Percentiles rank a stretch among this genome's conserved stretches.
Conservation (phyloP, 2,113 vertebrate species). For the Perca schrenkii region DNA sequence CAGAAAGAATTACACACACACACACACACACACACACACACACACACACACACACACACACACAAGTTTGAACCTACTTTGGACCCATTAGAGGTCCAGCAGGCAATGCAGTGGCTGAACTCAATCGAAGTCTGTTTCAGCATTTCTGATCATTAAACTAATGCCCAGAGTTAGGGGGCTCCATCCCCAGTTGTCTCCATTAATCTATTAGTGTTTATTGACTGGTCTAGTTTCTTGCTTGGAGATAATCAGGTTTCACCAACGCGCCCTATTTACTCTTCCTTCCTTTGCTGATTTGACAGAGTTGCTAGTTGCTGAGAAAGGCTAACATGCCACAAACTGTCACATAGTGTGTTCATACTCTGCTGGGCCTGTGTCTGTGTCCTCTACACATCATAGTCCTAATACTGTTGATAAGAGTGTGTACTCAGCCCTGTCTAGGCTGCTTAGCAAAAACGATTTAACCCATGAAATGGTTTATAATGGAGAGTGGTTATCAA, state of each 20-base stretch:
- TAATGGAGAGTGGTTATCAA: slow-evolving; percentile 6
- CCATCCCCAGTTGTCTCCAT: slow-evolving; percentile 61
- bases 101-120: slow-evolving; percentile 40
- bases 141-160: slow-evolving; percentile 79
- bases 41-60: neutral
- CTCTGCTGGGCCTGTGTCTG: slow-evolving; percentile 8
- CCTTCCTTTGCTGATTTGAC: slow-evolving; percentile 71
- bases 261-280: slow-evolving; percentile 55
- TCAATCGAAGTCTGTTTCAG: slow-evolving; percentile 68
- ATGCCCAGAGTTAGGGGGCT: slow-evolving; percentile 71
- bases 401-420: slow-evolving; percentile 30
- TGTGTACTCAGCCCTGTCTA: slow-evolving; percentile 27
- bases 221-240: slow-evolving; percentile 70
- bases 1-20: slow-evolving; percentile 23
- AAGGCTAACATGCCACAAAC: slow-evolving; percentile 48
- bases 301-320: slow-evolving; percentile 63
- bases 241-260: slow-evolving; percentile 76
- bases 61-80: slow-evolving; percentile 28
- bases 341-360: slow-evolving; percentile 32
- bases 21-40: slow-evolving; percentile 26
- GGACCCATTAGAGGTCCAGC: slow-evolving; percentile 51
- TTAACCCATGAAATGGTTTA: slow-evolving; percentile 15
- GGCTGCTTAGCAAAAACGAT: slow-evolving; percentile 52
- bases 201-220: slow-evolving; percentile 77
- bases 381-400: neutral